Percentiles rank a stretch among this genome's conserved stretches.
Conservation (phyloP, 2,797 vertebrate genomes). For the Macropodus opercularis region DNA sequence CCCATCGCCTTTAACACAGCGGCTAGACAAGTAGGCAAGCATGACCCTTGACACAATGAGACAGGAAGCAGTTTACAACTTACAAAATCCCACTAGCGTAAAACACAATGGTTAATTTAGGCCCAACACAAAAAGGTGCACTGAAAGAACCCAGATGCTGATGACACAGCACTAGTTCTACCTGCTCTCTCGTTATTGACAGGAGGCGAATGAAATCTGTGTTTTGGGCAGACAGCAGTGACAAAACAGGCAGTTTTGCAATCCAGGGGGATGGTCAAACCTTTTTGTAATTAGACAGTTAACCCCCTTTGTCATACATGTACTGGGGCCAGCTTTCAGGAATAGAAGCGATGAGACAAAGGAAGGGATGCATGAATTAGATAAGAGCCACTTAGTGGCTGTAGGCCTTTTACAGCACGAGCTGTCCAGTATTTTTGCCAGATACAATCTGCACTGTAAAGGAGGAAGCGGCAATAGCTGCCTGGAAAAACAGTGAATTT, state of each 20-base stretch:
- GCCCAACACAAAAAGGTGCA: neutral
- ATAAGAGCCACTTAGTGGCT: conserved; percentile 70
- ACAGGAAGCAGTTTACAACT: conserved; percentile 35
- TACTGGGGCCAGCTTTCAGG: conserved; percentile 53
- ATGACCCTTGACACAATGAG: conserved; percentile 38
- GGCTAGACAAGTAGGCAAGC: conserved; percentile 59
- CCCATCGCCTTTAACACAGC: conserved; percentile 25
- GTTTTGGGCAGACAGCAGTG: conserved; percentile 31
- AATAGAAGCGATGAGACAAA: conserved; percentile 66
- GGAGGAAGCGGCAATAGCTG: conserved; percentile 33
- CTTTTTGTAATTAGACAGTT: conserved; percentile 68
- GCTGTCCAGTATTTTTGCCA: conserved; percentile 11
- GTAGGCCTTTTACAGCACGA: conserved; percentile 47
- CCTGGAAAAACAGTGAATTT: neutral
- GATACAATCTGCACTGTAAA: conserved; percentile 35
- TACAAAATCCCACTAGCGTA: conserved; percentile 17
- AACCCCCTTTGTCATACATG: conserved; percentile 58
- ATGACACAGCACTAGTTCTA: neutral
- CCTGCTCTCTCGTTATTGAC: conserved; percentile 43
- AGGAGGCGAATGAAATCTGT: conserved; percentile 56
- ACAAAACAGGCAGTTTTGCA: conserved; percentile 57
- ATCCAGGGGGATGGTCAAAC: conserved; percentile 61
- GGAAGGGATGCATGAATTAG: conserved; percentile 75
- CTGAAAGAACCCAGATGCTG: conserved; percentile 4
- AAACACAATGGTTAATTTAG: conserved; percentile 15